phyloP scores from a whole-genome alignment of 2,113 vertebrate species.

The Origma solitaria region DNA sequence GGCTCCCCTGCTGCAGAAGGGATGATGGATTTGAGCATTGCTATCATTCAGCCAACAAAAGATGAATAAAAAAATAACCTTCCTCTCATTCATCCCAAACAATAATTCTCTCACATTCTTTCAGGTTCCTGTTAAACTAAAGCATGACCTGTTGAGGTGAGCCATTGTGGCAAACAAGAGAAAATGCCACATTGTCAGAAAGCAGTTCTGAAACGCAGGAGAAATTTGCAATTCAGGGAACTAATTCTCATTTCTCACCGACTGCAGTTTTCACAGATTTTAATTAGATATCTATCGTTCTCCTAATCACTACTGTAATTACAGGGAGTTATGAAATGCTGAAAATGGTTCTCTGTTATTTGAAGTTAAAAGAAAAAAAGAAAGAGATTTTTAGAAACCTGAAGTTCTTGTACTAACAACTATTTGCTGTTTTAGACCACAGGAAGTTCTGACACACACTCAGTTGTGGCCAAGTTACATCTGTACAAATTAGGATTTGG shows the following conservation, averaged over 20 bases:
- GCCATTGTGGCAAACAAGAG: neutral
- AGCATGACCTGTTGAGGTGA: neutral
- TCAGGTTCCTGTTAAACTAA: neutral
- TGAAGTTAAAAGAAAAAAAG: neutral
- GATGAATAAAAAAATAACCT: neutral
- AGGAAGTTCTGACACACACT: neutral
- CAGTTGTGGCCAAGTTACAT: accelerated
- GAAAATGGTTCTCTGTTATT: neutral
- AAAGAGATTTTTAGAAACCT: neutral
- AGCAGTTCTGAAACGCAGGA: neutral
- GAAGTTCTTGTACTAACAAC: neutral
- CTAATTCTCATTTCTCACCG: neutral
- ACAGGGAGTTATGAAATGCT: slow-evolving; percentile 13
- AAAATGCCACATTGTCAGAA: neutral
- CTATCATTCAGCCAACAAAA: neutral
- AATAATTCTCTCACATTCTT: neutral
- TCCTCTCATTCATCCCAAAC: neutral
- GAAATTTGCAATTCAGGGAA: neutral
- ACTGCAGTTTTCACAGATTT: slow-evolving; percentile 47
- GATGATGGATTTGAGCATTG: neutral
- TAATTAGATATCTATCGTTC: slow-evolving; percentile 56
- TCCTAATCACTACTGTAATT: slow-evolving; percentile 45
- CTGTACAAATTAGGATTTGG: neutral
- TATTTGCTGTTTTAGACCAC: neutral
- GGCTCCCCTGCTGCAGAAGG: neutral